These are phyloP conservation scores for Tupaia tana DNA, from an alignment of 2,113 vertebrate genomes.

Conservation along the genomic window DNA sequence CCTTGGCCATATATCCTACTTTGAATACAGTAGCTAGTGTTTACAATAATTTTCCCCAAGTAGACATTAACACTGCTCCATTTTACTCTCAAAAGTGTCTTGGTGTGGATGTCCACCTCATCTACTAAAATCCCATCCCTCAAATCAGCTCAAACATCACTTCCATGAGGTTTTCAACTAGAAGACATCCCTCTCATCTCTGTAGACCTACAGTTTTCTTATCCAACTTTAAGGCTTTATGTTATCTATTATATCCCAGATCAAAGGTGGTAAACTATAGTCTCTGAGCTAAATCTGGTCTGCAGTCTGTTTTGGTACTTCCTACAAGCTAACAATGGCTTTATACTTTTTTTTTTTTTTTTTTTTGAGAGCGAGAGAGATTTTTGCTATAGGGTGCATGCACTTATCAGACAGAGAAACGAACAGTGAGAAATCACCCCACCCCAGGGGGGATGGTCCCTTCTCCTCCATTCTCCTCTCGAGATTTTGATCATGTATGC, in stretches of 20 bases:
- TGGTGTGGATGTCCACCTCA: background rate
- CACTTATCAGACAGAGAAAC: too few relatives aligned
- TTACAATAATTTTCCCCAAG: background rate
- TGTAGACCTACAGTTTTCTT: background rate
- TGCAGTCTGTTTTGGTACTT: background rate
- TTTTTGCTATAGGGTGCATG: too few relatives aligned
- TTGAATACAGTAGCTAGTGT: background rate
- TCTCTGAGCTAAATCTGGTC: background rate
- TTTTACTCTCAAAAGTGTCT: background rate
- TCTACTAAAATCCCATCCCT: background rate
- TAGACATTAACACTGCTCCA: background rate
- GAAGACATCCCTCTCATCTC: background rate
- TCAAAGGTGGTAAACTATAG: background rate
- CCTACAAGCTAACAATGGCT: background rate
- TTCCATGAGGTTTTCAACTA: background rate
- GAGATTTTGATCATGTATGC: too few relatives aligned
- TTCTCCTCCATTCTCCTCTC: too few relatives aligned
- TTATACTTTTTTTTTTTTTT: background rate
- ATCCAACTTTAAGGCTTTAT: background rate
- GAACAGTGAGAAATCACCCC: too few relatives aligned
- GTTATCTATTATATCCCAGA: background rate
- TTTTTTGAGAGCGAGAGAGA: too few relatives aligned
- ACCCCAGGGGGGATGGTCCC: too few relatives aligned
- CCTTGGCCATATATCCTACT: background rate
- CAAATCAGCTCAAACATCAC: background rate